Base-by-base conservation (phyloP, 2,888 invertebrate genomes). In the Drosophila rubida region DNA sequence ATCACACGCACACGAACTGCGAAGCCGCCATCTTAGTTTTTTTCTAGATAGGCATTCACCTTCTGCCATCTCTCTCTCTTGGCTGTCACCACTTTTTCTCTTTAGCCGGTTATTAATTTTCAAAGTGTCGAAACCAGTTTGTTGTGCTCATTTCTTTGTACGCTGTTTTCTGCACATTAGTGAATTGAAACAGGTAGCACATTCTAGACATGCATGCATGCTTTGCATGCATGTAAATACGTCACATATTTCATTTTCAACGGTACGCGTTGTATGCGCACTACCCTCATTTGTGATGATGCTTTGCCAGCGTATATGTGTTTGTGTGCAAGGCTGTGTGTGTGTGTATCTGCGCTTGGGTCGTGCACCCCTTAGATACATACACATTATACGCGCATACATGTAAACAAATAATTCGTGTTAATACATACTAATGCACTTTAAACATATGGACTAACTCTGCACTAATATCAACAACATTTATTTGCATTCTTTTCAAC, bases 1-100 rank as follows among this genome's bases (percentile, higher is more conserved):
- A 27, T 9, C 51, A 54, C 50, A 50, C 64, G 55, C 49, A 69
- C 45, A 45, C 46, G 7, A 25, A 25, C 6, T 30, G 30, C 19
- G 30, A 54, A 59, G 63, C 55, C 77, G 80, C 80, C 80, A 81
- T 81, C 51, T 80, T 80, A 35, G 64, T 46, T 67, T 70, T 19
- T 19, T 75, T 66, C 11, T 60, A 66, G 32, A 71, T 66, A 75
- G 74, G 49, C 76, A 74, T 75, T 74, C 65, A 75, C 71, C 74
- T 74, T 54, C 51, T 39, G 25, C 8, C 63, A 55, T 46, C 49
- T 23, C 54, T 49, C 32, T 19, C 27, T 27, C 27, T 8, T 9
- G 27, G 45, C 25, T 37, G 25, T 42, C 19, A n/a, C 44, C 46
- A 54, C 54, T 73, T 50, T 59, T 60, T 54, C 42, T 44, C 42